phyloP scores from a whole-genome alignment of 2,888 invertebrate genomes.

The Habrosyne pyritoides region DNA sequence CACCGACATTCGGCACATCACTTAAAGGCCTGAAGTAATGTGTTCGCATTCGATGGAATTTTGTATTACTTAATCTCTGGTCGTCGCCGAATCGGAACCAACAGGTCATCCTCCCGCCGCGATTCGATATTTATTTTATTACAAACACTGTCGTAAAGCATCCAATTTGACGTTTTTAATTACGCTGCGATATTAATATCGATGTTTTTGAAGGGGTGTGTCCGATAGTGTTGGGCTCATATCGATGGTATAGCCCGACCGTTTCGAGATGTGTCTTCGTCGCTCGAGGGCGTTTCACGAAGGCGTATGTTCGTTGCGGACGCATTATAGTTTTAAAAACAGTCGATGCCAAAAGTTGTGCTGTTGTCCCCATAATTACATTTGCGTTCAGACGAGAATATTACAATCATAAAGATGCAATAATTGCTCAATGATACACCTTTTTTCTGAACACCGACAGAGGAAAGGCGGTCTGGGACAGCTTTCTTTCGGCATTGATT shows the following conservation, averaged over 20 bases:
- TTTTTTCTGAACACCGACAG: conserved; percentile 39
- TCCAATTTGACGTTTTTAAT: conserved; percentile 62
- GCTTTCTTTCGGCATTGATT: conserved; percentile 72
- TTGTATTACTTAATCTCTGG: conserved; percentile 65
- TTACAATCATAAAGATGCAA: conserved; percentile 68
- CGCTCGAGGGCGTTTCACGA: conserved; percentile 29
- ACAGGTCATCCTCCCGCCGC: conserved; percentile 64
- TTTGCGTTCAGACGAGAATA: conserved; percentile 60
- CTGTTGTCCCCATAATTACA: conserved; percentile 67
- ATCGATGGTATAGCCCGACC: conserved; percentile 48
- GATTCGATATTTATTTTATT: conserved; percentile 42
- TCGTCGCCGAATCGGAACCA: conserved; percentile 67
- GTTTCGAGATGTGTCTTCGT: conserved; percentile 44
- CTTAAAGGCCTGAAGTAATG: conserved; percentile 81
- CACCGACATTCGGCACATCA: conserved; percentile 66
- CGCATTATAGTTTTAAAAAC: conserved; percentile 64
- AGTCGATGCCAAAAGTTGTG: conserved; percentile 71
- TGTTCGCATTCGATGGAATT: conserved; percentile 69
- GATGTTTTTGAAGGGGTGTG: conserved; percentile 61
- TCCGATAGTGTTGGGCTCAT: conserved; percentile 76
- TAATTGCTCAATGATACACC: conserved; percentile 72
- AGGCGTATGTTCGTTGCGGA: conserved; percentile 51
- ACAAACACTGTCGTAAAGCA: conserved; percentile 58
- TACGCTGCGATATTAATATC: conserved; percentile 56
- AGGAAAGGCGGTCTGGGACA: conserved; percentile 40